Base-by-base conservation (phyloP, 2,113 vertebrate species). In the Trichechus manatus region DNA sequence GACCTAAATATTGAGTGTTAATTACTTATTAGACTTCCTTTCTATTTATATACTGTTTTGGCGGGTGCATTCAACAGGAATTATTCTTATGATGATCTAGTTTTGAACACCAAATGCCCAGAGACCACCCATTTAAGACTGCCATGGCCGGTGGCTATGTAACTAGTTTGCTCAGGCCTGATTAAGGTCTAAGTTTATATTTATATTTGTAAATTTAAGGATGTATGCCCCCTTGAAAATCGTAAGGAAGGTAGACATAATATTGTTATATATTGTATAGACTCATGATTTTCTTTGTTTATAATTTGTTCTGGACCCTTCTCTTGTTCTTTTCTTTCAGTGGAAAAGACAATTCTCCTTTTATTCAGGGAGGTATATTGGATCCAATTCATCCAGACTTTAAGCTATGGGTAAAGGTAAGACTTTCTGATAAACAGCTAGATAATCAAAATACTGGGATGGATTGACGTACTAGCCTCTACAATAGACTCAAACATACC, bases 351-450 rank as follows among this genome's bases (percentile, higher is more conserved):
- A 74, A 63, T 56, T 94, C 78, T 39, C 39, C 9, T 66, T 2
- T 1, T 1, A 17, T 6, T 59, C 97, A 96, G 74, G 81, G 47
- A 94, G 90, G 97, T 13, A 17, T 91, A 10, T 50, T 88, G 4
- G 22, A 77, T 42, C 72, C 93, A 87, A 5, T 98, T 59, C n/a
- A 97, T 42, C 63, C 47, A 59, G 98, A 98, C 31, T 97, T 97
- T 90, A 98, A 96, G 78, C 80, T 75, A 8, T 89, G 97, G 91
- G 96, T 97, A 91, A 97, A 97, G 53, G 98, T 98, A 98, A 97
- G 97, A 89, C 61, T 87, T 93, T 72, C 23, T 81, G 53, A 33
- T 74, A 31, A 50, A 77, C 1, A 53, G 0, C 70, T 85, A 77
- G 23, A 7, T n/a, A 29, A 47, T 66, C 14, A 39, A 61, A 22